Percentiles rank a stretch among this genome's conserved stretches.
Conservation (phyloP, 2,888 invertebrate species). For the Machimus rusticus region DNA sequence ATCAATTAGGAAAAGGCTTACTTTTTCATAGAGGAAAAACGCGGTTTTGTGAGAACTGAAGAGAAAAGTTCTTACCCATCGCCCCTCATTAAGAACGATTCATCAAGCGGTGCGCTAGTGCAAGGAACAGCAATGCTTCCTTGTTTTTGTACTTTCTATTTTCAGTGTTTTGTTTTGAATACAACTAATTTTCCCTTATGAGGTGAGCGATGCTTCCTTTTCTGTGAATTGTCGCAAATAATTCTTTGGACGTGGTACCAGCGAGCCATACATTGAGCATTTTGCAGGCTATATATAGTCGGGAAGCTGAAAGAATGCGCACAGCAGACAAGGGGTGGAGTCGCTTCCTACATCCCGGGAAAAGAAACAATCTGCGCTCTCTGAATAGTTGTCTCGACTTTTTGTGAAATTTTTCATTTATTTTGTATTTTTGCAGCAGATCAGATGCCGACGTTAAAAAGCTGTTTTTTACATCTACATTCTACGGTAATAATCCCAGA, state of each 20-base stretch:
- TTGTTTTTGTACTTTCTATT: background rate
- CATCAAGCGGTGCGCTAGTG: background rate
- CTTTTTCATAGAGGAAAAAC: background rate
- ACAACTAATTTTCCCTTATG: conserved; percentile 29
- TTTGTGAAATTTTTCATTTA: conserved; percentile 11
- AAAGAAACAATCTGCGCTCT: background rate
- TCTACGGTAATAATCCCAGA: background rate
- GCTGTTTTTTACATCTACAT: background rate
- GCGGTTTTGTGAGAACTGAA: background rate
- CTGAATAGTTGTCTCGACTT: background rate
- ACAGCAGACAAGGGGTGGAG: background rate
- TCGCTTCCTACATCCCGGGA: background rate
- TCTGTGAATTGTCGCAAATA: conserved; percentile 23
- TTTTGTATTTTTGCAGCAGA: background rate
- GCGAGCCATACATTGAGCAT: background rate
- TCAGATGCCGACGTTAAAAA: background rate
- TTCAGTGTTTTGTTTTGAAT: conserved; percentile 21
- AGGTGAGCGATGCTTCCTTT: conserved; percentile 35
- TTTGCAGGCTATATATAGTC: background rate
- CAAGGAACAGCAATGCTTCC: background rate
- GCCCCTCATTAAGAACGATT: background rate
- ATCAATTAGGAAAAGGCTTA: background rate
- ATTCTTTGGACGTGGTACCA: background rate
- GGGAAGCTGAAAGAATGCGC: background rate
- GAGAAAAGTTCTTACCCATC: background rate